Evolutionary conservation across 2,888 invertebrate species (phyloP).

Genomic region (Gandaritis pyraliata): DNA sequence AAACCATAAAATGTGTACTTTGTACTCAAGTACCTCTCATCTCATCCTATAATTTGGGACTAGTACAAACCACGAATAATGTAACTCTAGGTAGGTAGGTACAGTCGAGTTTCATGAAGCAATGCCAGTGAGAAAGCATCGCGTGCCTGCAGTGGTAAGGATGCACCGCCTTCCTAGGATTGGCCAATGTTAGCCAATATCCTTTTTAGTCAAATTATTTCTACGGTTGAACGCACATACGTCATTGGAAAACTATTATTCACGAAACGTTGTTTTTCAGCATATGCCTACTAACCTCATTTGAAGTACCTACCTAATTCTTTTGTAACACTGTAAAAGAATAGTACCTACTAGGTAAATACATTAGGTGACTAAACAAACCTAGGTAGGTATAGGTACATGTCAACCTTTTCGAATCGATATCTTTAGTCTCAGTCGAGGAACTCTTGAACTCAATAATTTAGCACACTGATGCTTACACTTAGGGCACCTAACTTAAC

Average conservation of each 20-base stretch:
- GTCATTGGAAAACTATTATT: not conserved
- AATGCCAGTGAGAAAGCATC: slow-evolving; percentile 19
- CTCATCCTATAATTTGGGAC: slow-evolving; percentile 17
- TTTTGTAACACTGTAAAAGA: no score
- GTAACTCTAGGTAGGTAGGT: slow-evolving; percentile 7
- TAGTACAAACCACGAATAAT: slow-evolving; percentile 19
- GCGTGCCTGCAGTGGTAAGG: slow-evolving; percentile 21
- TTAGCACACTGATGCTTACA: no score
- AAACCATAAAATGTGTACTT: slow-evolving; percentile 13
- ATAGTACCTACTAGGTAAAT: no score
- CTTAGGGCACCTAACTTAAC: no score
- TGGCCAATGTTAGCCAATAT: slow-evolving; percentile 13
- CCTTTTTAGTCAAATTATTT: slow-evolving; percentile 11
- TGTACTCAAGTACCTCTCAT: slow-evolving; percentile 3
- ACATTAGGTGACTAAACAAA: no score
- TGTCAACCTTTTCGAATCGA: no score
- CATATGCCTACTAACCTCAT: no score
- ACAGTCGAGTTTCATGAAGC: slow-evolving; percentile 14
- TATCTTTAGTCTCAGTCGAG: no score
- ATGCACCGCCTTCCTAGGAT: slow-evolving; percentile 18
- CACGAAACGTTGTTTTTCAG: no score
- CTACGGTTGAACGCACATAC: not conserved
- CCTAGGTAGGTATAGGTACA: no score
- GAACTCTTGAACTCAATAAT: no score
- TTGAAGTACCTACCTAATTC: no score